phyloP scores from a whole-genome alignment of 1,140 invertebrate genomes.

The Amphibalanus amphitrite region DNA sequence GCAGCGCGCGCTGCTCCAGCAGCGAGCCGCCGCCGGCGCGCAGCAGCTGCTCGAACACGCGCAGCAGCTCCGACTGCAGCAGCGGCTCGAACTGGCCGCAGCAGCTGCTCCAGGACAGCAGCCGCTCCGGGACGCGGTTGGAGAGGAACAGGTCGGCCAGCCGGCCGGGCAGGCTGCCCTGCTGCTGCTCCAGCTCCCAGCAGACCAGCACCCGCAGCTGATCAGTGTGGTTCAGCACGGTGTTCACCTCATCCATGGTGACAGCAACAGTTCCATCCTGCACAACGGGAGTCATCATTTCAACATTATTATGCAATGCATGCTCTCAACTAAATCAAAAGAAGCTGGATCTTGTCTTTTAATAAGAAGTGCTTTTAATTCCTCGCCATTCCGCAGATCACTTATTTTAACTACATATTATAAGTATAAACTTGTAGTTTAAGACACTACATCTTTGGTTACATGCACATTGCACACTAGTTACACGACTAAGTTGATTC shows the following conservation, averaged over 20 bases:
- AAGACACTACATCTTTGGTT: no score
- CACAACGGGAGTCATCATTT: no score
- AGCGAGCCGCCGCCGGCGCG: neutral
- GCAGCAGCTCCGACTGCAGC: neutral
- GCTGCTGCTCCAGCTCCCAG: neutral
- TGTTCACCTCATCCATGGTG: neutral
- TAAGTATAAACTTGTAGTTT: neutral
- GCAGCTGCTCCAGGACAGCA: neutral
- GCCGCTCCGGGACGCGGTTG: neutral
- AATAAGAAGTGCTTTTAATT: no score
- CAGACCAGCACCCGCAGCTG: neutral
- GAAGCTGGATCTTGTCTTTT: no score
- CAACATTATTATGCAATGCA: no score
- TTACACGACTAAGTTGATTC: no score
- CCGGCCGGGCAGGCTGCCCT: no score
- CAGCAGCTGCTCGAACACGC: neutral
- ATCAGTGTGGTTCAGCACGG: neutral
- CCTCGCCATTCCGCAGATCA: no score
- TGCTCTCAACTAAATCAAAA: no score
- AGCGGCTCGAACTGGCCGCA: neutral
- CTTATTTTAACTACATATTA: no score
- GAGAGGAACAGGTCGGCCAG: neutral
- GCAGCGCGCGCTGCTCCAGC: neutral
- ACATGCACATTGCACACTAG: no score
- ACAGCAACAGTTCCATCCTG: neutral